Evolutionary conservation across 1,140 invertebrate genomes (phyloP).

Genomic region (Aplysia californica): DNA sequence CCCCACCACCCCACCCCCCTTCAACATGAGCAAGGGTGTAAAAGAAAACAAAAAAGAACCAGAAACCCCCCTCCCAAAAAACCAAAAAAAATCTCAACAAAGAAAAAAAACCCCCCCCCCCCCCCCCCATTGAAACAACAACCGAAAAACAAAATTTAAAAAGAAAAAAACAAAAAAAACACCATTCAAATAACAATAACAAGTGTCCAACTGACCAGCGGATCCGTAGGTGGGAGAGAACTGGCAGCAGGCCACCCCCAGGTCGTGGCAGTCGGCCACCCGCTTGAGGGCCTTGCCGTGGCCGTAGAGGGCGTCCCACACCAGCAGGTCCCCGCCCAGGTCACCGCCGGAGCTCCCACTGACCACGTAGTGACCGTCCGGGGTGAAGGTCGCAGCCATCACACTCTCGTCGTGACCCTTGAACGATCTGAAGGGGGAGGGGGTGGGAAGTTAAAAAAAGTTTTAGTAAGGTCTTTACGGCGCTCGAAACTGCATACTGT

Average conservation of each 20-base stretch:
- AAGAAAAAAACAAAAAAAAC: too few species aligned
- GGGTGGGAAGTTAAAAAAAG: not conserved
- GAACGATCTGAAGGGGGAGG: slow-evolving; percentile 70
- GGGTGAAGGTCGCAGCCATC: slow-evolving; percentile 74
- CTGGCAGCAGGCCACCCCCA: slow-evolving; percentile 78
- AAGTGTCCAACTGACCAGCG: slow-evolving; percentile 42
- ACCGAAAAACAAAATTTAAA: too few species aligned
- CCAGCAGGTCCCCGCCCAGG: slow-evolving; percentile 72
- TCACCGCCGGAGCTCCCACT: slow-evolving; percentile 77
- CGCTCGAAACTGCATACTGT: too few species aligned
- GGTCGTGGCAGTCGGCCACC: slow-evolving; percentile 78
- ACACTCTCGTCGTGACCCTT: slow-evolving; percentile 77
- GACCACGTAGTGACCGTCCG: slow-evolving; percentile 76
- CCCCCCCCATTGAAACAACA: too few species aligned
- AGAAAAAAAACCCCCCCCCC: too few species aligned
- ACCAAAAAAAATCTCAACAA: too few species aligned
- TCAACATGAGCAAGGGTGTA: too few species aligned
- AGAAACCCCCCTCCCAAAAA: too few species aligned
- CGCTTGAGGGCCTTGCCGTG: slow-evolving; percentile 67
- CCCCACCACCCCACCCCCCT: not conserved
- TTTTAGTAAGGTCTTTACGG: too few species aligned
- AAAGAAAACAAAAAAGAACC: too few species aligned
- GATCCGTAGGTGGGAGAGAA: slow-evolving; percentile 71
- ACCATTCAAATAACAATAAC: too few species aligned
- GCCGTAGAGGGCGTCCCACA: slow-evolving; percentile 73